Base-by-base conservation (phyloP, 2,888 invertebrate genomes). In the Aphidoletes aphidimyza region DNA sequence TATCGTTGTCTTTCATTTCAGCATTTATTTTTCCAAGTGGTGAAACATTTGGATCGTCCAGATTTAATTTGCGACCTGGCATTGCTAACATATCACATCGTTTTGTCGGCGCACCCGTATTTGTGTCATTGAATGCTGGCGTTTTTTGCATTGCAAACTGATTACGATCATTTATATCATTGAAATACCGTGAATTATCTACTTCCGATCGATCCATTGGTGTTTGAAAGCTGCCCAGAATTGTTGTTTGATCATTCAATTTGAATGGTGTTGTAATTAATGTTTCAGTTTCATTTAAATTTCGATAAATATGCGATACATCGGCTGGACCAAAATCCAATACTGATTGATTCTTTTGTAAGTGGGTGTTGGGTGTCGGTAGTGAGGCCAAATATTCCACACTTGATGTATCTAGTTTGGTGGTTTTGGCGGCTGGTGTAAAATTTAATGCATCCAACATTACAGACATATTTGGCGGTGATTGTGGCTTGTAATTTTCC, bases 401-500 rank as follows among this genome's bases (percentile, higher is more conserved):
- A 83, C 87, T 85, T n/a, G 59, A 86, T 6, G 84, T 69, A 59
- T 87, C 86, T 0, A 37, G 54, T 14, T 84, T 85, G 6, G n/a
- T n/a, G n/a, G n/a, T 36, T 11, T 22, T 39, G 14, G 17, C 36
- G 9, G 39, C 42, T 1, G 90, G 90, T 0, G 90, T 90, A 85
- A 90, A 90, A 83, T 89, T 87, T 49, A 90, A 86, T 45, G 88
- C 87, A 85, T 90, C 90, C 83, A 90, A 89, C 22, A 89, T 85
- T 84, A 87, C 87, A 84, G 87, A 86, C 0, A 88, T 87, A 87
- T 89, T 91, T 89, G 0, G 89, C 85, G 86, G 91, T 86, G 88
- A 91, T 86, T 87, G 88, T 84, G 92, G 91, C 86, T 89, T 90
- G 0, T 89, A 86, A 83, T 90, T 91, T 88, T 91, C 92, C 85